Evolutionary conservation across 2,888 invertebrate genomes (phyloP).

Genomic region (Cephus runcator): DNA sequence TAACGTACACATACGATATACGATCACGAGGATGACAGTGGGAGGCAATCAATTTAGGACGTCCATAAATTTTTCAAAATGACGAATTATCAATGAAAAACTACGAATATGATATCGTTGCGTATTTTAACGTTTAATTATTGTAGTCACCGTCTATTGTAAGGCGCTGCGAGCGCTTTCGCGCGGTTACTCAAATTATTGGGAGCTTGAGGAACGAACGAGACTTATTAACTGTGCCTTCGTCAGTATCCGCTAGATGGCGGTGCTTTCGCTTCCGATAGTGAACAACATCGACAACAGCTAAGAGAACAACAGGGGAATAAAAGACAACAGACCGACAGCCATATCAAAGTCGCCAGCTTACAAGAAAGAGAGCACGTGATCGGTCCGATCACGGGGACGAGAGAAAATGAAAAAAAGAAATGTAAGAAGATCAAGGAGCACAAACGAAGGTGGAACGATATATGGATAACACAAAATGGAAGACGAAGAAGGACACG

Average conservation of each 20-base stretch:
- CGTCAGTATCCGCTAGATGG: conserved; percentile 47
- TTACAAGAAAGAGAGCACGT: conserved; percentile 23
- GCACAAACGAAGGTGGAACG: conserved; percentile 22
- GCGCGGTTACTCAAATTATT: conserved; percentile 14
- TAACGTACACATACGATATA: conserved; percentile 9
- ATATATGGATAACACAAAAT: background rate
- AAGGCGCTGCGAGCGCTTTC: no score
- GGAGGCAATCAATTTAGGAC: no score
- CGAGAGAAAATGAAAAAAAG: conserved; percentile 12
- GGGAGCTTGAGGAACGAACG: conserved; percentile 36
- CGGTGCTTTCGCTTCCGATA: conserved; percentile 45
- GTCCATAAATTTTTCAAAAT: no score
- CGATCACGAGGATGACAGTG: background rate
- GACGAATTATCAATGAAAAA: conserved; percentile 5
- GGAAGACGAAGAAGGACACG: background rate
- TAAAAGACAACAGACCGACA: conserved; percentile 35
- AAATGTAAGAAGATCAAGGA: conserved; percentile 23
- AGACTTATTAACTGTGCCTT: conserved; percentile 63
- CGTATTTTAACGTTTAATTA: no score
- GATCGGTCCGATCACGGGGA: conserved; percentile 13
- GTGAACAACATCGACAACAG: conserved; percentile 24
- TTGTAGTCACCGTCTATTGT: no score
- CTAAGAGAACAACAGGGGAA: conserved; percentile 34
- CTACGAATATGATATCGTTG: background rate
- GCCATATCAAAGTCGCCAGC: conserved; percentile 45